Percentiles rank a stretch among this genome's conserved stretches.
Conservation (phyloP, 2,113 vertebrate genomes). For the Tetrao urogallus region DNA sequence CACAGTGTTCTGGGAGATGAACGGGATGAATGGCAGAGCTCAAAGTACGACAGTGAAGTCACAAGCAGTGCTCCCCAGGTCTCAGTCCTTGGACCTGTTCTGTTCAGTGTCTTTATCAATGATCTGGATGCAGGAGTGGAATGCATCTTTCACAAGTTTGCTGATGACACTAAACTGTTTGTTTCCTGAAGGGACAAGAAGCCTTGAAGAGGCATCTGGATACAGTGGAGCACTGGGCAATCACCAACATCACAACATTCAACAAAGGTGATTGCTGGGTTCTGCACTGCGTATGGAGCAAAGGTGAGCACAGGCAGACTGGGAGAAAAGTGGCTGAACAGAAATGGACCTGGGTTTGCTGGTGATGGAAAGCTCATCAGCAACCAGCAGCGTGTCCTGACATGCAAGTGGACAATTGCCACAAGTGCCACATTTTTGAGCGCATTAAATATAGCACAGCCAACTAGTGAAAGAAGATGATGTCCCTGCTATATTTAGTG, state of each 20-base stretch:
- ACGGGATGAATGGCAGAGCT: neutral
- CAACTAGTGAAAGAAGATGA: neutral
- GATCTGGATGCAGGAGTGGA: neutral
- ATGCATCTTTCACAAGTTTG: neutral
- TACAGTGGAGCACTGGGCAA: no score
- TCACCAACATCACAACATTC: neutral
- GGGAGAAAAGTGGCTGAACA: no score
- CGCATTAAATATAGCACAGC: neutral
- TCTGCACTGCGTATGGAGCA: neutral
- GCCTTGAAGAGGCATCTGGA: neutral
- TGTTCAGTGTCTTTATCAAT: neutral
- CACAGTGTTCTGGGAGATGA: neutral
- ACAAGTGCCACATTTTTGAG: no score
- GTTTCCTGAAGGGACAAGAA: neutral
- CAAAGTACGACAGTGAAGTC: neutral
- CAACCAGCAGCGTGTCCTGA: neutral
- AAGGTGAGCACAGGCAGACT: neutral
- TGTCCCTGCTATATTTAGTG: neutral
- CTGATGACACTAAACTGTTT: neutral
- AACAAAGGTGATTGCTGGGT: neutral
- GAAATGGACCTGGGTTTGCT: neutral
- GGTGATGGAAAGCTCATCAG: neutral
- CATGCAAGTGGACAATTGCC: no score
- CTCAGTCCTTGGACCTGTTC: neutral
- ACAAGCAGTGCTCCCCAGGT: neutral